Conservation (phyloP, 1,140 invertebrate genomes). For the Adelges cooleyi region DNA sequence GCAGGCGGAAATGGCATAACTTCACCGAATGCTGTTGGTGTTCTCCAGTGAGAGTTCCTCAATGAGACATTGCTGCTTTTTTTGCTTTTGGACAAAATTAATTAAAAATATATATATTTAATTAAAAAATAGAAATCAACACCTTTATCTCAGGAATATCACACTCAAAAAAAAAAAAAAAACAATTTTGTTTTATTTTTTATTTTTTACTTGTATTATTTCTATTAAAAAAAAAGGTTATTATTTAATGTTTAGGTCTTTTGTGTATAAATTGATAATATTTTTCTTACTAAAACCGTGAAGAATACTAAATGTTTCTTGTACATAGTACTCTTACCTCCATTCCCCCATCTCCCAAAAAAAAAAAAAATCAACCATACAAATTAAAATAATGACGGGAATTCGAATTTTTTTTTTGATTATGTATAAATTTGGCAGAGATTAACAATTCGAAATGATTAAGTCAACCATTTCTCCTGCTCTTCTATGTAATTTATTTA, state of each 20-base stretch:
- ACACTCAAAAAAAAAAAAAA: no score
- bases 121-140: neutral
- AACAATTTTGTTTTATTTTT: slow-evolving; percentile 16
- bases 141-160: slow-evolving; percentile 25
- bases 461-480: neutral
- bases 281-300: neutral
- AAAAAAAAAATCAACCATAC: neutral
- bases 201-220: slow-evolving; percentile 28
- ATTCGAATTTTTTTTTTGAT: neutral
- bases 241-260: slow-evolving; percentile 28
- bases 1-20: slow-evolving; percentile 22
- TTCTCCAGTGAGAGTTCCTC: slow-evolving; percentile 25
- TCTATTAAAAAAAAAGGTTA: slow-evolving; percentile 27
- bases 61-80: neutral
- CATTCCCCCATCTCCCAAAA: neutral
- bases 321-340: neutral
- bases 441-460: slow-evolving; percentile 9
- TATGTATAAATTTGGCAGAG: neutral
- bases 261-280: slow-evolving; percentile 23
- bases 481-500: slow-evolving; percentile 25
- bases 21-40: slow-evolving; percentile 24
- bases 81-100: slow-evolving; percentile 24
- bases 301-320: neutral
- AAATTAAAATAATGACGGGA: neutral
- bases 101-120: neutral